Conservation (phyloP, 2,888 invertebrate species). For the Apotomis betuletana region DNA sequence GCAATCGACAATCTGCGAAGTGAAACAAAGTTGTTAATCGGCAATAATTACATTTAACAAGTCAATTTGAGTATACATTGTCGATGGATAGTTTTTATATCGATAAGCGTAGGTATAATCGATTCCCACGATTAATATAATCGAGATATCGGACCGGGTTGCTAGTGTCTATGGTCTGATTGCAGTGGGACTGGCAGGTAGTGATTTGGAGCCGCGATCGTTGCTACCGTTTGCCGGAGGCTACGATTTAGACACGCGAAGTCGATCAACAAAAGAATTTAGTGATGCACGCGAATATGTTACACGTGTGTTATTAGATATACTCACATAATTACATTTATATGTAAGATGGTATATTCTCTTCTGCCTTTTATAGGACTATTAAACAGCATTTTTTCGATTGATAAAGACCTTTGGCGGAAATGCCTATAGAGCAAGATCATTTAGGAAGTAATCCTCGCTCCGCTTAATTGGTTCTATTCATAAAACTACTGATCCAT, state of each 20-base stretch:
- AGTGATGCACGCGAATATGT: conserved; percentile 40
- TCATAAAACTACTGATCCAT: no score
- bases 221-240: conserved; percentile 67
- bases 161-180: conserved; percentile 43
- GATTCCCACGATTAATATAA: conserved; percentile 69
- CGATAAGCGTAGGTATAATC: conserved; percentile 49
- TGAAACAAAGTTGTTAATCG: conserved; percentile 23
- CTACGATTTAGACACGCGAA: conserved; percentile 65
- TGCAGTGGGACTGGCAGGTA: conserved; percentile 60
- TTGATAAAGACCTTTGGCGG: no score
- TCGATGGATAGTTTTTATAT: conserved; percentile 20
- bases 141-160: conserved; percentile 50
- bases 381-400: no score
- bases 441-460: no score
- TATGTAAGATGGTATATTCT: background rate
- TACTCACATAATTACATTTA: background rate
- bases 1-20: conserved; percentile 26
- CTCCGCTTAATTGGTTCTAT: no score
- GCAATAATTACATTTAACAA: conserved; percentile 28
- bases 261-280: conserved; percentile 35
- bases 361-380: no score
- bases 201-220: conserved; percentile 64
- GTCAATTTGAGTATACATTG: conserved; percentile 21
- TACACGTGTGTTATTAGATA: conserved; percentile 14
- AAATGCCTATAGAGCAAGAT: no score